phyloP scores from a whole-genome alignment of 2,888 invertebrate genomes.

The Listrodromus nycthemerus region DNA sequence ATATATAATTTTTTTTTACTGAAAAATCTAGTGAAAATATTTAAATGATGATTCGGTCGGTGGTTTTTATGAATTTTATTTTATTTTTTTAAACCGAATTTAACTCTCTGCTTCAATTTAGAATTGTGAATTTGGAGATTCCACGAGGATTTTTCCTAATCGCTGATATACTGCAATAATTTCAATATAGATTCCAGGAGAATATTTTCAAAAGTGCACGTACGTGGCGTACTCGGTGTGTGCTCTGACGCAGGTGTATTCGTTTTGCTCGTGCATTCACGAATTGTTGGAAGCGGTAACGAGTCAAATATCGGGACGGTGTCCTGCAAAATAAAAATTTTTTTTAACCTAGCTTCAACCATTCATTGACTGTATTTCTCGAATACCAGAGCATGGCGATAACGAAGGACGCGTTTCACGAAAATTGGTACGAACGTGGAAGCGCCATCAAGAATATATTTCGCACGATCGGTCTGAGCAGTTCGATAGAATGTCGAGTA shows the following conservation, averaged over 20 bases:
- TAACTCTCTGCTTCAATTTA: not conserved
- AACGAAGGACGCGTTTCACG: constrained; percentile 69
- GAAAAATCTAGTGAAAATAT: too few relatives aligned
- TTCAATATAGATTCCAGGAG: constrained; percentile 1
- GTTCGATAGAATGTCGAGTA: constrained; percentile 70
- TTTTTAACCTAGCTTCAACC: not conserved
- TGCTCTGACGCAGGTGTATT: constrained; percentile 71
- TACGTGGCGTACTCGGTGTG: constrained; percentile 67
- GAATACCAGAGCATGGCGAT: constrained; percentile 68
- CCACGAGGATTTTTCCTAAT: not conserved
- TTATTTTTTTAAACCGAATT: too few relatives aligned
- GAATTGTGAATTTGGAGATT: not conserved
- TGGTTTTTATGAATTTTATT: too few relatives aligned
- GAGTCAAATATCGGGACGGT: not conserved
- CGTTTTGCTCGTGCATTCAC: constrained; percentile 73
- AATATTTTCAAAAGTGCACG: constrained; percentile 56
- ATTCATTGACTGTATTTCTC: not conserved
- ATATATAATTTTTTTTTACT: too few relatives aligned
- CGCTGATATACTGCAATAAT: not conserved
- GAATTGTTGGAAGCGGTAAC: constrained; percentile 74
- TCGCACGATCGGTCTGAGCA: constrained; percentile 60
- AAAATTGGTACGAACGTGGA: constrained; percentile 66
- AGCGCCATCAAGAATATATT: constrained; percentile 51
- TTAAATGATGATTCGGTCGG: too few relatives aligned
- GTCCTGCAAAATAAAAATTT: not conserved